Evolutionary conservation across 2,888 invertebrate genomes (phyloP), one percentile per base, ranked within the genome.

Genomic region (Acronicta psi): DNA sequence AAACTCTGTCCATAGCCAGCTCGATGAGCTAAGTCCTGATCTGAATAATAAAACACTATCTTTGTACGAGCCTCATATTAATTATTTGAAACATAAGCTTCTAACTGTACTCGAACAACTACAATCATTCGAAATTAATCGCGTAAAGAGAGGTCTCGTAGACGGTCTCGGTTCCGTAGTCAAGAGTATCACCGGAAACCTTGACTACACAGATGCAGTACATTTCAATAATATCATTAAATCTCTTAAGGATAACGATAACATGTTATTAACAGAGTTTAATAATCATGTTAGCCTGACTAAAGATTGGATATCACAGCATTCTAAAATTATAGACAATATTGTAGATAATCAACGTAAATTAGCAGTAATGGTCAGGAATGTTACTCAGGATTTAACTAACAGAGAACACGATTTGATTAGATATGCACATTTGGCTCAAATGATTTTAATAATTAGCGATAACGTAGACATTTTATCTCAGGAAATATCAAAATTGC

Each of bases 41-140:
- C 13, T 59, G 11, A 52, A 47, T 25, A 54, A 51, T 47, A 37
- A 6, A 23, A 23, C 23, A 23, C 7, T 23, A 7, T 23, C 23
- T 1, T 23, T 60, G 13, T 60, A 53, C 34, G 55, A 59, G n/a
- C 49, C 47, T 13, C 57, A 47, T 17, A 17, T 41, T n/a, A 36
- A 52, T 0, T 25, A 58, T 17, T 41, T 58, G 3, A 47, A 17
- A n/a, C 29, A n/a, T 2, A 52, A 52, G 36, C 9, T 51, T 10
- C 13, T 41, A 6, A 25, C 23, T 14, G 40, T 25, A 11, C n/a
- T n/a, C 18, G 7, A 13, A 4, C 18, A 40, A 13, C 11, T 40
- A 18, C 5, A 7, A 0, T 13, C 9, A 11, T 18, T 40, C 4
- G 40, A 9, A 18, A 11, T 13, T 13, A 20, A 4, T 11, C 11